Evolutionary conservation across 2,888 invertebrate species (phyloP).

Genomic region (Chouioia cunea): DNA sequence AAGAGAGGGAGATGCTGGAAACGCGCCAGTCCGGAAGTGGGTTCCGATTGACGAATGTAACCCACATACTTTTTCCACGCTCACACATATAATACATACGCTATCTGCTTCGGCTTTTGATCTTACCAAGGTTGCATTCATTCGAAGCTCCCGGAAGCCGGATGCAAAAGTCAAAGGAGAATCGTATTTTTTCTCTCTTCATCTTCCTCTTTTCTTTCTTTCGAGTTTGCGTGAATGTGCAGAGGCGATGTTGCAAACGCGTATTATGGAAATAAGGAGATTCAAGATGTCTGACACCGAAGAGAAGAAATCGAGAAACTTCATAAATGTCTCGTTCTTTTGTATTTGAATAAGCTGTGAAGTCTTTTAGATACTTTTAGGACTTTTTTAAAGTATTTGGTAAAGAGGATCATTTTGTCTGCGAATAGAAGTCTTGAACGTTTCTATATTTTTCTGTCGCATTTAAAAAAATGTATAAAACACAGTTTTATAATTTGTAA

Average conservation of each 20-base stretch:
- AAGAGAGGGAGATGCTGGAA: slow-evolving; percentile 46
- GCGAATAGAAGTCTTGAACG: too few relatives aligned
- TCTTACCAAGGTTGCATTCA: slow-evolving; percentile 37
- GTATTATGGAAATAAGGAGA: slow-evolving; percentile 36
- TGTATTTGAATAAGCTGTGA: slow-evolving; percentile 29
- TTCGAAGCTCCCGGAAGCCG: neutral
- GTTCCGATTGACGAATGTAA: slow-evolving; percentile 48
- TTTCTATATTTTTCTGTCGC: too few relatives aligned
- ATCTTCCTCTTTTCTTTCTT: neutral
- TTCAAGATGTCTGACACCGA: slow-evolving; percentile 21
- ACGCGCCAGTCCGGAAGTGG: slow-evolving; percentile 48
- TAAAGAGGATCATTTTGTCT: neutral
- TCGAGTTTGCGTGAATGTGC: neutral
- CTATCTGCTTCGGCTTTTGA: slow-evolving; percentile 11
- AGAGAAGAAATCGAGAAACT: slow-evolving; percentile 28
- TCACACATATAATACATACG: neutral
- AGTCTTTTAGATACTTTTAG: neutral
- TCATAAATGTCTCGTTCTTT: slow-evolving; percentile 7
- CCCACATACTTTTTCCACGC: slow-evolving; percentile 42
- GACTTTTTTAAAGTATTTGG: slow-evolving; percentile 6
- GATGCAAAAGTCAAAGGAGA: slow-evolving; percentile 21
- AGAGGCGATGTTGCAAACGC: neutral
- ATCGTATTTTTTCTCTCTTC: slow-evolving; percentile 16
- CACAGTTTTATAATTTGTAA: too few relatives aligned
- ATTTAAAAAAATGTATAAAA: too few relatives aligned